Percentiles rank a stretch among this genome's conserved stretches.
These are phyloP conservation scores for Chionodraco myersi DNA, from an alignment of 2,113 vertebrate species.

Conservation along the genomic window DNA sequence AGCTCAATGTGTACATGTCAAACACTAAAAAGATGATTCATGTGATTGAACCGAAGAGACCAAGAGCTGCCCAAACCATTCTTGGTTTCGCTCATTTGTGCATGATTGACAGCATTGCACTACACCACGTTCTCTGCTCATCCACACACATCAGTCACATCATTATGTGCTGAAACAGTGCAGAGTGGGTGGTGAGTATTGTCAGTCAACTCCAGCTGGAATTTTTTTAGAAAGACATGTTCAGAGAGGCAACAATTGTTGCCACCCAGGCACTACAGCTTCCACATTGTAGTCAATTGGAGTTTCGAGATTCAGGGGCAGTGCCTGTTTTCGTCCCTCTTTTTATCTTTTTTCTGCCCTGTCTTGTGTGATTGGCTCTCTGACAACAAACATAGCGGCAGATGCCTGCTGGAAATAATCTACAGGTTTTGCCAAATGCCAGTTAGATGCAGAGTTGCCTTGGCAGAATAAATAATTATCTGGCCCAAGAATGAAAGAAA, in stretches of 20 bases:
- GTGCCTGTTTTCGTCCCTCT: slow-evolving; percentile 33
- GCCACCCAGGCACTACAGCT: slow-evolving; percentile 38
- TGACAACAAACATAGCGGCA: slow-evolving; percentile 44
- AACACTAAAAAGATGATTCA: neutral
- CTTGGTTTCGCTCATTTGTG: slow-evolving; percentile 49
- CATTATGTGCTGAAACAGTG: slow-evolving; percentile 66
- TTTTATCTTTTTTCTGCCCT: slow-evolving; percentile 48
- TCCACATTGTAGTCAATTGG: slow-evolving; percentile 49
- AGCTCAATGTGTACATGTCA: neutral
- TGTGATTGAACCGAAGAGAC: slow-evolving; percentile 19
- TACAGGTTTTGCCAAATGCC: slow-evolving; percentile 54
- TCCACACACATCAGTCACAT: slow-evolving; percentile 71
- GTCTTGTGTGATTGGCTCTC: slow-evolving; percentile 43
- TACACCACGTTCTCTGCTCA: slow-evolving; percentile 49
- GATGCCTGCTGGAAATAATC: slow-evolving; percentile 34
- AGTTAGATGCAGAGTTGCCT: slow-evolving; percentile 17
- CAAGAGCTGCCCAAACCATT: slow-evolving; percentile 23
- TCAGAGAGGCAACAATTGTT: slow-evolving; percentile 63
- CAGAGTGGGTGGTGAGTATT: slow-evolving; percentile 68
- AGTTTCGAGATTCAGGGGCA: slow-evolving; percentile 57
- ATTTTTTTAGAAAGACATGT: slow-evolving; percentile 41
- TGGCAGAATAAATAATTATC: slow-evolving; percentile 9
- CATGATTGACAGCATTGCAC: slow-evolving; percentile 62
- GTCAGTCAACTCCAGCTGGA: slow-evolving; percentile 66
- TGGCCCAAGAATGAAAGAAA: slow-evolving; percentile 21